phyloP scores from a whole-genome alignment of 2,888 invertebrate species.

The Amblyjoppa proteus region DNA sequence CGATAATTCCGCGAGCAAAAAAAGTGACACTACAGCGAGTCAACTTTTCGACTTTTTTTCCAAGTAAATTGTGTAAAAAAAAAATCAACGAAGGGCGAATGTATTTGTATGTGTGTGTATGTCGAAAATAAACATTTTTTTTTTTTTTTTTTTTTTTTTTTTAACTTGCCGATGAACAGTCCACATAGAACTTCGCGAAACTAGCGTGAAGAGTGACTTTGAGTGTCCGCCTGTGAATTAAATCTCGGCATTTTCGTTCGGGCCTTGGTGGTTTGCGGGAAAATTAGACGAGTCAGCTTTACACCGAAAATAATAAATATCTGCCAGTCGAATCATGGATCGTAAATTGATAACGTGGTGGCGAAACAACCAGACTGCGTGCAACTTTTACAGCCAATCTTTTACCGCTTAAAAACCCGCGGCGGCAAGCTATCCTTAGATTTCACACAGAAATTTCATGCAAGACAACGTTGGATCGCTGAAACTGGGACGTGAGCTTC shows the following conservation, averaged over 20 bases:
- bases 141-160: too few relatives aligned
- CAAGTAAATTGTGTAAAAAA: too few relatives aligned
- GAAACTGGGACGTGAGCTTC: not conserved
- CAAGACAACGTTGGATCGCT: not conserved
- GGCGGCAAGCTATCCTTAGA: not conserved
- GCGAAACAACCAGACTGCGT: not conserved
- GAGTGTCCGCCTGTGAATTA: not conserved
- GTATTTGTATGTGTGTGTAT: not conserved
- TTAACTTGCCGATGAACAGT: too few relatives aligned
- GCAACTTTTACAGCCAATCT: not conserved
- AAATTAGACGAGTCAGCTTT: too few relatives aligned
- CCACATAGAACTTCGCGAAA: not conserved
- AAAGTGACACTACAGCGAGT: too few relatives aligned
- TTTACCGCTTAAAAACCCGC: not conserved
- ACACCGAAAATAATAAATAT: too few relatives aligned
- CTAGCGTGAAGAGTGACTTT: not conserved
- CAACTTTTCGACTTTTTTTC: too few relatives aligned
- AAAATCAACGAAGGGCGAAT: not conserved
- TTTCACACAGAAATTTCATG: not conserved
- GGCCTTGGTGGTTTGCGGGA: too few relatives aligned
- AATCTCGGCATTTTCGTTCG: not conserved
- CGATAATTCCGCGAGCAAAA: not conserved
- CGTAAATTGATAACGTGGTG: too few relatives aligned
- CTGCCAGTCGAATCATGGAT: too few relatives aligned
- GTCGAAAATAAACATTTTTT: too few relatives aligned